Evolutionary conservation across 2,797 vertebrate species (phyloP).

Genomic region (Smutsia gigantea): DNA sequence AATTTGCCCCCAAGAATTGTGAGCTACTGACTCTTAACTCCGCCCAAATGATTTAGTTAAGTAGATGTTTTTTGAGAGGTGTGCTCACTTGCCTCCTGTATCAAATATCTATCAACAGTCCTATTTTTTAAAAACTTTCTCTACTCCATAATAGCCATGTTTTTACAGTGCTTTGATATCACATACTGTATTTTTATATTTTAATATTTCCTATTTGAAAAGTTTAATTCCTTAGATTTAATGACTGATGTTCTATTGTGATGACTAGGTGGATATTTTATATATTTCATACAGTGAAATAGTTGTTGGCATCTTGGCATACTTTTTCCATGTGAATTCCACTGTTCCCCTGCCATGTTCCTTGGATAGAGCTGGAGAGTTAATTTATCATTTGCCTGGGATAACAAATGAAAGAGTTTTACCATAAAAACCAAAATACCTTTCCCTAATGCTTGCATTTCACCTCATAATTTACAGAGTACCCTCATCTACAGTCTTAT

Average conservation of each 20-base stretch:
- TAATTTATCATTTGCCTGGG: not conserved
- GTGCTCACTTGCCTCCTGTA: not conserved
- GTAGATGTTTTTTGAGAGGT: not conserved
- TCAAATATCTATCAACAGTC: not conserved
- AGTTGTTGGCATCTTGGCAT: not conserved
- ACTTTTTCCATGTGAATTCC: not conserved
- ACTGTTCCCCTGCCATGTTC: not conserved
- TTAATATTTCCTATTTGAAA: not conserved
- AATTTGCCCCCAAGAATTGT: not conserved
- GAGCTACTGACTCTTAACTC: not conserved
- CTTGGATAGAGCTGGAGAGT: not conserved
- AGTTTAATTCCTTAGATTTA: not conserved
- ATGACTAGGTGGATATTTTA: not conserved
- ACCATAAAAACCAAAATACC: not conserved
- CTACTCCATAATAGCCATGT: not conserved
- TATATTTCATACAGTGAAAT: not conserved
- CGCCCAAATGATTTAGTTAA: conserved; percentile 1
- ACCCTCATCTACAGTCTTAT: not conserved
- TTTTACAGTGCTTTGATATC: not conserved
- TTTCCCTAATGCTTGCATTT: conserved; percentile 7
- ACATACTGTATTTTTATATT: not conserved
- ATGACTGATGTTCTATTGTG: not conserved
- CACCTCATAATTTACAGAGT: not conserved
- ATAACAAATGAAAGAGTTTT: not conserved
- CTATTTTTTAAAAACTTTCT: not conserved